phyloP scores from a whole-genome alignment of 2,888 invertebrate species.

The Pogonocherus hispidulus region DNA sequence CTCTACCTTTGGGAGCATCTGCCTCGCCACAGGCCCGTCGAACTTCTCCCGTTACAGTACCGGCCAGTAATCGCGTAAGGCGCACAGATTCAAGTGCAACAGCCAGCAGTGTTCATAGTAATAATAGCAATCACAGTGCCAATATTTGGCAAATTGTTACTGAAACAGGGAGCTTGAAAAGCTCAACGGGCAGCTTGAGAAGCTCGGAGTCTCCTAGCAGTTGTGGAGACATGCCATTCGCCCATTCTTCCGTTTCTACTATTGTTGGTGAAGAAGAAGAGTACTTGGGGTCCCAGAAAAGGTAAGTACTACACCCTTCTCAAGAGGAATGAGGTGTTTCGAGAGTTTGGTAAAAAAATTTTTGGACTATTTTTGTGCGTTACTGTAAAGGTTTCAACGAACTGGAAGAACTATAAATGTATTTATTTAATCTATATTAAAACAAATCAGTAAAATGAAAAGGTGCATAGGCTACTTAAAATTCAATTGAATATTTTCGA shows the following conservation, averaged over 20 bases:
- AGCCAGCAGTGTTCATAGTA: slow-evolving; percentile 27
- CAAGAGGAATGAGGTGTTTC: too few relatives aligned
- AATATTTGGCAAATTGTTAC: slow-evolving; percentile 81
- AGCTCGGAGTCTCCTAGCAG: slow-evolving; percentile 68
- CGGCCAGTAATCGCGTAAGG: slow-evolving; percentile 63
- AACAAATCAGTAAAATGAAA: too few relatives aligned
- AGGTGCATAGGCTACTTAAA: too few relatives aligned
- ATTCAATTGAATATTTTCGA: too few relatives aligned
- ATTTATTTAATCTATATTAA: too few relatives aligned
- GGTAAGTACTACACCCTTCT: too few relatives aligned
- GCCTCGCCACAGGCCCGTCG: slow-evolving; percentile 63
- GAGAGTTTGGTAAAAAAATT: too few relatives aligned
- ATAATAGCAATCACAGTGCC: slow-evolving; percentile 59
- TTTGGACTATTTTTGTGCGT: too few relatives aligned
- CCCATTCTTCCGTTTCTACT: slow-evolving; percentile 43
- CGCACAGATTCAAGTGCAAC: slow-evolving; percentile 50
- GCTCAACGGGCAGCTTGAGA: too few relatives aligned
- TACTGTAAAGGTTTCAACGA: too few relatives aligned
- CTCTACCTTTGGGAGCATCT: slow-evolving; percentile 46
- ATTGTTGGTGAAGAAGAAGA: slow-evolving; percentile 30
- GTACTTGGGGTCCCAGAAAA: background rate
- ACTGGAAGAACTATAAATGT: too few relatives aligned
- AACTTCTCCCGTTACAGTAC: slow-evolving; percentile 78
- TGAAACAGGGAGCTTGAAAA: slow-evolving; percentile 75
- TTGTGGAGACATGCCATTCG: slow-evolving; percentile 52